A percentile compares a stretch with the other conserved stretches of the same genome.
These are phyloP conservation scores for Rotaria socialis DNA, from an alignment of 2,888 invertebrate genomes.

Conservation along the genomic window DNA sequence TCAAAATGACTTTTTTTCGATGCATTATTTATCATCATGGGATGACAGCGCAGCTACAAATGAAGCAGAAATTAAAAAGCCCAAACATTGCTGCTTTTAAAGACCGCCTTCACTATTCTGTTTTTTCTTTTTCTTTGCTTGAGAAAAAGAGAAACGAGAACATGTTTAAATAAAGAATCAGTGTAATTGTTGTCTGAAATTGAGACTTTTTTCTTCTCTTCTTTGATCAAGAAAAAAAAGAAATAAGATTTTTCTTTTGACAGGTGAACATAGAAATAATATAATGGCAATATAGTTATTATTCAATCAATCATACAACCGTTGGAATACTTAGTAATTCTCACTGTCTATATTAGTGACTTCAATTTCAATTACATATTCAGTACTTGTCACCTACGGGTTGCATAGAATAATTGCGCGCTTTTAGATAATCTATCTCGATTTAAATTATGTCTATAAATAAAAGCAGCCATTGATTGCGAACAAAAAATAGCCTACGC, in stretches of 20 bases:
- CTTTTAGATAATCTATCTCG: too few relatives aligned
- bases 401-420: too few relatives aligned
- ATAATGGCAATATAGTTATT: background rate
- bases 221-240: background rate
- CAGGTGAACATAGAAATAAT: too few relatives aligned
- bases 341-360: too few relatives aligned
- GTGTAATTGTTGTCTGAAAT: background rate
- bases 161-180: background rate
- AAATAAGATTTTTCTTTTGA: background rate
- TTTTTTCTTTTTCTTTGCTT: background rate
- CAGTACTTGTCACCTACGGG: background rate
- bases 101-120: background rate
- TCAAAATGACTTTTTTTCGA: background rate
- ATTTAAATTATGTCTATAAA: too few relatives aligned
- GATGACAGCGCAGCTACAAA: background rate
- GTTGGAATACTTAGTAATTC: background rate
- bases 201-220: background rate
- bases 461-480: too few relatives aligned
- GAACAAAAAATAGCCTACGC: too few relatives aligned
- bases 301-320: background rate
- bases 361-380: background rate
- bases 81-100: background rate
- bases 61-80: background rate
- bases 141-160: background rate
- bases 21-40: background rate